Percentiles rank a stretch among this genome's conserved stretches.
Conservation (phyloP, 2,113 vertebrate genomes). For the Isichthys henryi region DNA sequence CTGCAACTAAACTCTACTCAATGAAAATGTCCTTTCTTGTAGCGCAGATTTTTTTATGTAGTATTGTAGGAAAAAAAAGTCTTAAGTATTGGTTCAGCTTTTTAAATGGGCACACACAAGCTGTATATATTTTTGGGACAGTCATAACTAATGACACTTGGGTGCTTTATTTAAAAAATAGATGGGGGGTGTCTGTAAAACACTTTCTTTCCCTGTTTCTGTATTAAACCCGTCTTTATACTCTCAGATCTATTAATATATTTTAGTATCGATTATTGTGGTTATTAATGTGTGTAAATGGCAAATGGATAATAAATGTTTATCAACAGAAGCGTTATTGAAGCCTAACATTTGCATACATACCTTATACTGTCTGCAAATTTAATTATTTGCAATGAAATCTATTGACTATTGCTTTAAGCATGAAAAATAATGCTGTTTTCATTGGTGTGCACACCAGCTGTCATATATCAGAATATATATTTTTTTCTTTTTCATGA, state of each 20-base stretch:
- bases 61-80: not conserved
- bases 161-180: conserved; percentile 41
- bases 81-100: not conserved
- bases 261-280: conserved; percentile 58
- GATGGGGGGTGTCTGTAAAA: conserved; percentile 39
- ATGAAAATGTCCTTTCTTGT: not conserved
- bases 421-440: not conserved
- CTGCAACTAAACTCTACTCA: not conserved
- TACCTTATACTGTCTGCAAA: not conserved
- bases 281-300: conserved; percentile 52
- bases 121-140: conserved; percentile 3
- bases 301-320: conserved; percentile 58
- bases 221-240: conserved; percentile 52
- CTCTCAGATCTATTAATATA: conserved; percentile 60
- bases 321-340: conserved; percentile 26
- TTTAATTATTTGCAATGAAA: not conserved
- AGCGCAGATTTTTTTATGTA: not conserved
- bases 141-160: conserved; percentile 28
- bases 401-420: not conserved
- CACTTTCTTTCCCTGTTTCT: conserved; percentile 45
- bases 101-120: not conserved
- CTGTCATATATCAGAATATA: not conserved
- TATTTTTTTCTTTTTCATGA: not conserved
- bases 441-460: not conserved
- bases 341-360: not conserved